Base-by-base conservation (phyloP, 2,797 vertebrate species). In the Gymnodraco acuticeps region DNA sequence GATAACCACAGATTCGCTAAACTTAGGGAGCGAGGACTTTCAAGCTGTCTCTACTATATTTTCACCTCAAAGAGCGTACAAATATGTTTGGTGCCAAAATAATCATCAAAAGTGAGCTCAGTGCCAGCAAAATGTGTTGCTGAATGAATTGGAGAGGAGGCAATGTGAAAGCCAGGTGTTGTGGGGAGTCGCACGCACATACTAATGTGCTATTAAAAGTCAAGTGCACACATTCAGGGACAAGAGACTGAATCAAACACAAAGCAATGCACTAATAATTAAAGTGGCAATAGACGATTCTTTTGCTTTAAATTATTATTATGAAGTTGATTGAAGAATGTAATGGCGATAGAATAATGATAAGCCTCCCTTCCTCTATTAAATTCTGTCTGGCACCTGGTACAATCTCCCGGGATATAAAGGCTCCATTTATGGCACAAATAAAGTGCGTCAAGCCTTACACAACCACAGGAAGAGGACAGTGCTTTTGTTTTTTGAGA, bases 41-140 rank as follows among this genome's bases (percentile, higher is more conserved):
- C 77, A 79, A 86, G 70, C 79, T 41, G 67, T 60, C 81, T 63
- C 67, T 59, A 64, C 79, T 89, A 88, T 75, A 81, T 63, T 73
- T 85, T 83, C 80, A 68, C 82, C 84, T 89, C 87, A 91, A 88
- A 88, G 72, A 67, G 73, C 50, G 17, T 33, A 73, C 70, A 87
- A 88, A 86, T 78, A 75, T 53, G 72, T 78, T 51, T 71, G 78
- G 31, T 89, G 89, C 81, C 84, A 89, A 80, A 86, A 78, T 73
- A 85, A 81, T 87, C 75, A 85, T 87, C 78, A 83, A 66, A 80
- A 84, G 84, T 17, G 7, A 27, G 70, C 77, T 80, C 50, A 51
- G 45, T 62, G 84, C 81, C 81, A 77, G 72, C 10, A 4, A 70
- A 85, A 87, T 58, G 62, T 73, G 84, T 15, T 19, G 78, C 53